Conservation (phyloP, 2,888 invertebrate species). For the Andrena trimmerana region DNA sequence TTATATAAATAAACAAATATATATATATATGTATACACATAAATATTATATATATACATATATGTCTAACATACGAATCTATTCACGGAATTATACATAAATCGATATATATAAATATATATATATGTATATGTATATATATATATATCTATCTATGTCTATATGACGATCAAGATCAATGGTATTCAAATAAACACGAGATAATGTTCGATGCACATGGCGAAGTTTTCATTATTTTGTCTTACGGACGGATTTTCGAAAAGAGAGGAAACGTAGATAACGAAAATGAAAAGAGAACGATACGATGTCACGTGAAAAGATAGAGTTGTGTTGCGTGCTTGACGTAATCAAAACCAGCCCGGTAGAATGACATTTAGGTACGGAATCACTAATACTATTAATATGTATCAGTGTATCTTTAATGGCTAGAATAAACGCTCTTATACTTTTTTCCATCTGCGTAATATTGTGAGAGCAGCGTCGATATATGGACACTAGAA, state of each 20-base stretch:
- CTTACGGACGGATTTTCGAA: constrained; percentile 55
- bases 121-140: constrained; percentile 1
- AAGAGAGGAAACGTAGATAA: constrained; percentile 45
- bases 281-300: constrained; percentile 38
- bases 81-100: constrained; percentile 37
- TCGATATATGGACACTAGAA: constrained; percentile 82
- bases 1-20: constrained; percentile 48
- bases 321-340: constrained; percentile 80
- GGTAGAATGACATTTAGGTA: constrained; percentile 84
- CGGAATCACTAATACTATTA: constrained; percentile 84
- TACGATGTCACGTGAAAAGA: constrained; percentile 62
- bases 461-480: constrained; percentile 82
- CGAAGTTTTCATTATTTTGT: constrained; percentile 63
- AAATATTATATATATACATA: constrained; percentile 41
- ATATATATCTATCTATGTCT: constrained; percentile 21
- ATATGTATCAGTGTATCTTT: constrained; percentile 83
- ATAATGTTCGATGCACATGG: constrained; percentile 58
- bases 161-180: constrained; percentile 36
- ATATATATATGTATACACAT: constrained; percentile 28
- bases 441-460: constrained; percentile 81
- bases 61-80: constrained; percentile 30
- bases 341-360: constrained; percentile 84
- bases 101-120: constrained; percentile 49
- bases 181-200: constrained; percentile 62
- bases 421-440: constrained; percentile 84